Base-by-base conservation (phyloP, 2,113 vertebrate genomes). In the Trinectes maculatus region DNA sequence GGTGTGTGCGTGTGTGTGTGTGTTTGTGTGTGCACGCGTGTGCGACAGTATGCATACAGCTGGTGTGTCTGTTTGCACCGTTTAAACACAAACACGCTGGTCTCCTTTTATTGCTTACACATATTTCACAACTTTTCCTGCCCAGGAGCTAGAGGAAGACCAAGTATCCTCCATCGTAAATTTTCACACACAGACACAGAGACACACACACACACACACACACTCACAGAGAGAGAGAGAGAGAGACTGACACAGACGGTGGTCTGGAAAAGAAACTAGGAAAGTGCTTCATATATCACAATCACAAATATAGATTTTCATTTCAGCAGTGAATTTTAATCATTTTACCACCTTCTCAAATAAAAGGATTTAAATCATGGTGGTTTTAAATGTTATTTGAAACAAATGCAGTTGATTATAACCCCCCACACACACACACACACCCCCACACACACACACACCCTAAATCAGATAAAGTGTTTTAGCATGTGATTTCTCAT, bases 101-200 rank as follows among this genome's bases (percentile, higher is more conserved):
- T 79, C 53, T 81, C 61, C 85, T 87, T n/a, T 91, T 88, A 89
- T 83, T 86, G 82, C 87, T 80, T 59, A 85, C 87, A 79, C 84
- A 90, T 91, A 90, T 91, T 91, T 91, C 82, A 89, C 79, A 87
- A 84, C 79, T 85, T 84, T 85, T 90, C 85, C 82, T 89, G 86
- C 78, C 85, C 77, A 47, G 75, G 56, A 86, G 85, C 84, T 24
- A 77, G 43, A 87, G 79, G 83, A 85, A 84, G 86, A 86, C 77
- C 82, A 85, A 86, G 82, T 85, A 86, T 87, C 82, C 87, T 88
- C 77, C 59, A n/a, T 84, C 80, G 18, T 90, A 91, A 86, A 87
- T 87, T 72, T 82, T 60, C 82, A 81, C 18, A 31, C 15, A 59
- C 40, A n/a, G n/a, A 82, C 83, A 86, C 84, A 87, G 63, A 77